phyloP scores from a whole-genome alignment of 2,888 invertebrate genomes.

The Pseudococcus longispinus region DNA sequence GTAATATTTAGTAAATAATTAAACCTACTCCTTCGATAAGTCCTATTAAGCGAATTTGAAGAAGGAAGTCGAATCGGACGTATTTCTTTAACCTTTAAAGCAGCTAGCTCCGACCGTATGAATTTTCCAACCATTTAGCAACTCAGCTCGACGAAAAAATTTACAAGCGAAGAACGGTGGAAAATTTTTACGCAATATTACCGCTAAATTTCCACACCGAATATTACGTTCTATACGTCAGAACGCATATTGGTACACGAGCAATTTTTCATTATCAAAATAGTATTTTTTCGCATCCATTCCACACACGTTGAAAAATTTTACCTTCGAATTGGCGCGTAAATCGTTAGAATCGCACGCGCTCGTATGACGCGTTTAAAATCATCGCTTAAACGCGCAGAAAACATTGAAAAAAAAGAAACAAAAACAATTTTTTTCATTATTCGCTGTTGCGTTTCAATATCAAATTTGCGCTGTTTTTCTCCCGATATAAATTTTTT shows the following conservation, averaged over 20 bases:
- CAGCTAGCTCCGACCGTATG: neutral
- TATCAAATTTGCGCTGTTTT: slow-evolving; percentile 14
- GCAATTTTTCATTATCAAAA: slow-evolving; percentile 8
- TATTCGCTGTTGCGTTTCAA: neutral
- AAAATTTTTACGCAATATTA: neutral
- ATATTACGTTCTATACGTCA: neutral
- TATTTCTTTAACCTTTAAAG: neutral
- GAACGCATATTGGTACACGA: neutral
- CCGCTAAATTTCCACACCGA: neutral
- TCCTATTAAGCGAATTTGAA: neutral
- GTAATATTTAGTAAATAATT: neutral
- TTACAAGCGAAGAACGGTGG: neutral
- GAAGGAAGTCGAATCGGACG: neutral
- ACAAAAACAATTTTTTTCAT: neutral
- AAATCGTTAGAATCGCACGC: neutral
- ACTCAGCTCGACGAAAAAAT: neutral
- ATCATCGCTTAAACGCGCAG: neutral
- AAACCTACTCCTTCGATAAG: neutral
- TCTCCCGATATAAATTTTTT: neutral
- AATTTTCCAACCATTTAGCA: neutral
- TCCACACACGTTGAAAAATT: neutral
- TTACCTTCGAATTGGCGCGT: neutral
- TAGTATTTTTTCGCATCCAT: neutral
- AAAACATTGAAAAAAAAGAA: neutral
- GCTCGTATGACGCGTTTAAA: neutral